Conservation (phyloP, 2,888 invertebrate genomes). For the Zootermopsis nevadensis region DNA sequence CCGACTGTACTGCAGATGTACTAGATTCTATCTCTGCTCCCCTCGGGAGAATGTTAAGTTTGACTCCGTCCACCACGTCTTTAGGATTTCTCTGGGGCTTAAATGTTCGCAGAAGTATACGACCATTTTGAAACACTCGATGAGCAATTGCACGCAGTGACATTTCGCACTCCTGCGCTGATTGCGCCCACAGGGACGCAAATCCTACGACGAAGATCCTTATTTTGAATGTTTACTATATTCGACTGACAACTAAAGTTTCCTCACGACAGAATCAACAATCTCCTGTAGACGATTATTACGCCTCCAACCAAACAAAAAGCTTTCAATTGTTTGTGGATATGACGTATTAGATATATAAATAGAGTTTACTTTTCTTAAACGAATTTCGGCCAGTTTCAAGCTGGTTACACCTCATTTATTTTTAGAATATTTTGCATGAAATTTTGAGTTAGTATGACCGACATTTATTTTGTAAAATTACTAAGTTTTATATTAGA, state of each 20-base stretch:
- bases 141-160: conserved; percentile 68
- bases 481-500: not conserved
- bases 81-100: conserved; percentile 52
- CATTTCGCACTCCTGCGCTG: conserved; percentile 61
- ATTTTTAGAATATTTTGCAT: not conserved
- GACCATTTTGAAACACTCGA: conserved; percentile 72
- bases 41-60: conserved; percentile 54
- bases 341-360: conserved; percentile 27
- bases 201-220: conserved; percentile 32
- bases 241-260: not conserved
- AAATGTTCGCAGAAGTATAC: conserved; percentile 66
- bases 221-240: conserved; percentile 30
- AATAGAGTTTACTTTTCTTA: conserved; percentile 5
- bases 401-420: not conserved
- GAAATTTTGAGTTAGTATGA: not conserved
- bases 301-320: conserved; percentile 13
- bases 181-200: conserved; percentile 50
- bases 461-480: not conserved
- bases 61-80: conserved; percentile 55
- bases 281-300: not conserved
- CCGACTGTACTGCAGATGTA: conserved; percentile 42
- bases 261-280: not conserved
- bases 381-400: not conserved
- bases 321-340: conserved; percentile 21
- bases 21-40: conserved; percentile 51